Conservation (phyloP, 2,888 invertebrate species). For the Parnassius smintheus region DNA sequence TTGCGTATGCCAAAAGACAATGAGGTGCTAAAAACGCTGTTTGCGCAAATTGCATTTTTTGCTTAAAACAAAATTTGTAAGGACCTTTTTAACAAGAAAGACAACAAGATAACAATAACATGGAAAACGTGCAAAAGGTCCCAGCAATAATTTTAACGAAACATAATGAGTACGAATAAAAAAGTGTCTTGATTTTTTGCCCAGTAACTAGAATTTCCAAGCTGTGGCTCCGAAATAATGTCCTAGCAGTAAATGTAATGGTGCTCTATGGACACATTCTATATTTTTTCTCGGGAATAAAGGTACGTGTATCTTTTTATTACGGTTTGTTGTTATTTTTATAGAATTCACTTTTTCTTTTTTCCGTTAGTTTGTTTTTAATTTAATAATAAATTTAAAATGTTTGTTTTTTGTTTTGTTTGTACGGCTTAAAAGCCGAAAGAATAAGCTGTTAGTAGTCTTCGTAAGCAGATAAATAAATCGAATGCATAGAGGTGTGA, state of each 20-base stretch:
- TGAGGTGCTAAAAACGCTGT: slow-evolving; percentile 55
- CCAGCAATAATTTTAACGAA: slow-evolving; percentile 35
- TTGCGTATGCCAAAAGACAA: slow-evolving; percentile 35
- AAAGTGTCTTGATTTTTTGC: slow-evolving; percentile 29
- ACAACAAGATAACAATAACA: slow-evolving; percentile 29
- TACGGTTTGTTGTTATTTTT: background rate
- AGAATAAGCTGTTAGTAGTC: slow-evolving; percentile 6
- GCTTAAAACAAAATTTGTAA: slow-evolving; percentile 41
- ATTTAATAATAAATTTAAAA: too few species aligned
- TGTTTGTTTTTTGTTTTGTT: too few species aligned
- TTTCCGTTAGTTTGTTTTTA: too few species aligned
- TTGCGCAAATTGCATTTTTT: slow-evolving; percentile 67
- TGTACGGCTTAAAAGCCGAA: too few species aligned
- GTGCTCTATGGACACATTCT: slow-evolving; percentile 1
- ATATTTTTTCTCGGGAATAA: slow-evolving; percentile 12
- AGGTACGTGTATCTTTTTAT: slow-evolving; percentile 12
- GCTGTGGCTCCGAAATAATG: slow-evolving; percentile 17
- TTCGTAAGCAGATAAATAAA: slow-evolving; percentile 37
- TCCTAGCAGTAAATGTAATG: slow-evolving; percentile 14
- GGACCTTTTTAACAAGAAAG: slow-evolving; percentile 34
- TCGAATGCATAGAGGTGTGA: slow-evolving; percentile 64
- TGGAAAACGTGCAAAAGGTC: slow-evolving; percentile 50
- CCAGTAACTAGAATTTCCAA: slow-evolving; percentile 29
- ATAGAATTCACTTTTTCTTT: too few species aligned
- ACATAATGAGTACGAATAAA: slow-evolving; percentile 26